Evolutionary conservation across 2,888 invertebrate genomes (phyloP), one percentile per base, ranked within the genome.

Genomic region (Lasioglossum leucozonium): DNA sequence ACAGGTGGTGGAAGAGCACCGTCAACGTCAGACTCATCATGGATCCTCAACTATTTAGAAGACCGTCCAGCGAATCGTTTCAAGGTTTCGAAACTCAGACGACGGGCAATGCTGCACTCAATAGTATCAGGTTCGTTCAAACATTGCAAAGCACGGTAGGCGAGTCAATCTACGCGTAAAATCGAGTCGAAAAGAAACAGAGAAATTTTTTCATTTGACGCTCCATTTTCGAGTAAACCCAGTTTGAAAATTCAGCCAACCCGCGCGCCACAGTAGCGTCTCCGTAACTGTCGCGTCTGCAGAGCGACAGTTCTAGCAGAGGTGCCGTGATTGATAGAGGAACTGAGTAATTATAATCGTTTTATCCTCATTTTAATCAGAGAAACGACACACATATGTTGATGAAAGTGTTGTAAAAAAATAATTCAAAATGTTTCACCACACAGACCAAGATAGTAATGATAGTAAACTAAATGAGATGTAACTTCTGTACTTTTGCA

Each of bases 1-100:
- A 97, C 92, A 95, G 96, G 69, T 97, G 97, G 97, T 96, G 97
- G 95, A 96, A 96, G 55, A 96, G 96, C 76, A 96, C 97, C 58
- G 96, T 97, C 34, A 96, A 97, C 92, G 96, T 97, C 69, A 95
- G 96, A 72, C 94, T 97, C 26, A 93, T 97, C 30, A 94, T 96
- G 90, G 95, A 96, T 3, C 96, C 96, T 4, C 96, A 96, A 83
- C 95, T 95, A 78, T 87, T 88, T 69, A 88, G 87, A 72, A 81
- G 85, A 77, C 77, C 88, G 44, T 89, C 91, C 72, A 84, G 88
- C 76, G 90, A 90, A 76, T 85, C 90, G 77, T 82, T 86, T 72
- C 88, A 86, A 82, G 87, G 87, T 75, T 88, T 72, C 73, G 88
- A 91, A 82, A 88, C 81, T 84, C 91, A 90, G 87, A 77, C 85